Evolutionary conservation across 2,888 invertebrate species (phyloP), one percentile per base, ranked within the genome.

Genomic region (Acleris laterana): DNA sequence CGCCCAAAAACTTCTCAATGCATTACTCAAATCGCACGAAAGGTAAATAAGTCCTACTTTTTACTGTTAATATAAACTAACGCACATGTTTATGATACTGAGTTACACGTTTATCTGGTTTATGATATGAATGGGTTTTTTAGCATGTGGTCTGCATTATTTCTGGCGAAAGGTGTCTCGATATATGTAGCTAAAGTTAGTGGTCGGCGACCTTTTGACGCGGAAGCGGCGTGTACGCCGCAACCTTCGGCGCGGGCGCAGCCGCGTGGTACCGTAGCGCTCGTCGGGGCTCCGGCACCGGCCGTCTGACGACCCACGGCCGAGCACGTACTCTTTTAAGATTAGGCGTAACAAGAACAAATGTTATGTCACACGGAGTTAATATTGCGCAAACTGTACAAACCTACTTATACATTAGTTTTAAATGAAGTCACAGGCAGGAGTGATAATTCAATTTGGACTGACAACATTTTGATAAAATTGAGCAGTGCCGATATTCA

Each of bases 121-220:
- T 44, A 46, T 25, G 46, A 46, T 22, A 19, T 46, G 16, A 25
- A 6, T 48, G 13, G 13, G 46, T 17, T 19, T 48, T 48, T 58
- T 17, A 5, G 53, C 53, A 9, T 17, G n/a, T 44, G 3, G 16
- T 20, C n/a, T 25, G 6, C 13, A 11, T 16, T 16, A 5, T 25
- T 59, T 58, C 48, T 53, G 63, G 59, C 48, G 53, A 55, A 50
- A 55, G 42, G 57, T 59, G 63, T 50, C 59, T 68, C 63, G 58
- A 63, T 51, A 57, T 61, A 68, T 62, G 58, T 63, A 52, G 58
- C 58, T 60, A 68, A 62, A 69, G 69, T 68, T 64, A 5, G 46
- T 46, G 46, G 46, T 71, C 77, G 79, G 75, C 81, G 80, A 85
- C 85, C 82, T 83, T 83, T 79, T 76, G 68, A 80, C 77, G 77